phyloP scores from a whole-genome alignment of 2,113 vertebrate species.

The Hippocampus abdominalis region DNA sequence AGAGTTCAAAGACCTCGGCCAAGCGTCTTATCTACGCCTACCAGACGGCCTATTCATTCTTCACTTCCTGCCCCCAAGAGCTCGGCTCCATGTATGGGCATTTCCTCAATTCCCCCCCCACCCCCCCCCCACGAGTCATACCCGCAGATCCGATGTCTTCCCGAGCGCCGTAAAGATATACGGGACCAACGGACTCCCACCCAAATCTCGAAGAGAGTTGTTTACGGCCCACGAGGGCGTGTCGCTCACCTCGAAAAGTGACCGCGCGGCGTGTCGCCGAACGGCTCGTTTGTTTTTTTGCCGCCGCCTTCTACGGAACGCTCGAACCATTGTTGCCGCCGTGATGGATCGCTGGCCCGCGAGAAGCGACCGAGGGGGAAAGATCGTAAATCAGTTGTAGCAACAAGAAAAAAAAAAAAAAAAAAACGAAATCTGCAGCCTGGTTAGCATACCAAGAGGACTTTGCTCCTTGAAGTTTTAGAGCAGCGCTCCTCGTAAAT shows the following conservation, averaged over 20 bases:
- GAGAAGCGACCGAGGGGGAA: slow-evolving; percentile 31
- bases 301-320: slow-evolving; percentile 26
- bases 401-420: neutral
- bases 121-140: neutral
- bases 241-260: slow-evolving; percentile 28
- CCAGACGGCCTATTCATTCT: slow-evolving; percentile 47
- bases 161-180: slow-evolving; percentile 28
- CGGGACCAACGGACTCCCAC: slow-evolving; percentile 35
- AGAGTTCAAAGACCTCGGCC: slow-evolving; percentile 50
- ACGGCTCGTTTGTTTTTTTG: slow-evolving; percentile 44
- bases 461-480: slow-evolving; percentile 23
- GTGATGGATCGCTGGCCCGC: slow-evolving; percentile 38
- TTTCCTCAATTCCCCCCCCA: slow-evolving; percentile 34
- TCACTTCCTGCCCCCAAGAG: slow-evolving; percentile 33
- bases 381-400: slow-evolving; percentile 46
- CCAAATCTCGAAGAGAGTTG: slow-evolving; percentile 29
- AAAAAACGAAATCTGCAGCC: slow-evolving; percentile 20
- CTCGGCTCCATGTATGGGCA: slow-evolving; percentile 44
- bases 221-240: slow-evolving; percentile 20
- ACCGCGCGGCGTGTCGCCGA: slow-evolving; percentile 30
- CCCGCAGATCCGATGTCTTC: slow-evolving; percentile 21
- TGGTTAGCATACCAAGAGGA: slow-evolving; percentile 6
- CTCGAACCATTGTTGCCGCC: slow-evolving; percentile 28
- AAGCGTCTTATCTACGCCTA: slow-evolving; percentile 52
- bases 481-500: slow-evolving; percentile 20